phyloP scores from a whole-genome alignment of 2,113 vertebrate species.

The Phylloscopus whistleri region DNA sequence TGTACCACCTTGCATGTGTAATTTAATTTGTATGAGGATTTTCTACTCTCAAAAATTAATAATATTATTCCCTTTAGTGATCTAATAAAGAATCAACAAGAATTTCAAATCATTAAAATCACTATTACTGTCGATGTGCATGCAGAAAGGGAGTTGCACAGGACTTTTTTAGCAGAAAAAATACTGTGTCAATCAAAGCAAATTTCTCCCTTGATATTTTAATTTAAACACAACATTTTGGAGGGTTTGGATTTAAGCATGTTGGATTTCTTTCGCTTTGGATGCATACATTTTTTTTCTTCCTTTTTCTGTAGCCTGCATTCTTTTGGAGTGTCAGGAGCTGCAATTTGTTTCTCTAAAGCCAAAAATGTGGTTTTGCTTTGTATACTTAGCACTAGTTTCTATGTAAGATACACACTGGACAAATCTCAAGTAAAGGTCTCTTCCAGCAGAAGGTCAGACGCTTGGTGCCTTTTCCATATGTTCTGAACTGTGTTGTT shows the following conservation, averaged over 20 bases:
- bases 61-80: background rate
- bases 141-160: background rate
- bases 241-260: background rate
- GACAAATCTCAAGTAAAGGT: slow-evolving; percentile 46
- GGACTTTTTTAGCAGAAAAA: background rate
- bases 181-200: background rate
- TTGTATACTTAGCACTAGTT: slow-evolving; percentile 51
- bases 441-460: slow-evolving; percentile 46
- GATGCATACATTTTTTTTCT: background rate
- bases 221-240: slow-evolving; percentile 5
- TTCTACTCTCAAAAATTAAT: background rate
- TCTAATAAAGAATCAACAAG: background rate
- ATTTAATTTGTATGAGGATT: background rate
- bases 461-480: slow-evolving; percentile 45
- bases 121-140: background rate
- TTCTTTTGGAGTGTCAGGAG: slow-evolving; percentile 26
- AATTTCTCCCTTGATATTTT: background rate
- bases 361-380: slow-evolving; percentile 30
- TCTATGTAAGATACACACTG: slow-evolving; percentile 42
- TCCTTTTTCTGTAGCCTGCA: slow-evolving; percentile 22
- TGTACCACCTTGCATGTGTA: background rate
- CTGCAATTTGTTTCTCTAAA: slow-evolving; percentile 18
- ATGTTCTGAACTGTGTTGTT: slow-evolving; percentile 9
- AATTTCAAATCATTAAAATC: background rate
- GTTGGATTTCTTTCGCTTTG: slow-evolving; percentile 4